Evolutionary conservation across 2,113 vertebrate genomes (phyloP), one percentile per base, ranked within the genome.

Genomic region (Madoqua kirkii): DNA sequence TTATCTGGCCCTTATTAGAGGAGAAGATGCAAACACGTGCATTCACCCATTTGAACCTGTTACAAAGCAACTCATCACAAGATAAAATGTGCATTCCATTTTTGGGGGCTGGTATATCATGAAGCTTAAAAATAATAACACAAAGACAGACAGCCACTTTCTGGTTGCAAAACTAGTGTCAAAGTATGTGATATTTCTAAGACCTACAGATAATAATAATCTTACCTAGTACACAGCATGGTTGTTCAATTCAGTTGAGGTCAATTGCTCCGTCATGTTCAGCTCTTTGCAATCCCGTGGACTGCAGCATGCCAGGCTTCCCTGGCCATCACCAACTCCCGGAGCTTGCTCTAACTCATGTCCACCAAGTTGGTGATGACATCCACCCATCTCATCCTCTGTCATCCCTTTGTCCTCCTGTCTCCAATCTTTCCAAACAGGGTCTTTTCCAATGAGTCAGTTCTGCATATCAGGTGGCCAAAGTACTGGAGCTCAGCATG

Each of bases 221-320:
- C 13, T 76, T 64, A 43, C 13, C 8, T 40, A 55, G 11, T 21
- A 60, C 12, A 36, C 11, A 40, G 52, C 1, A 3, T 13, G 52
- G 3, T 60, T 19, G 33, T 71, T 43, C 36, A 74, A 21, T 40
- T 74, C 67, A 74, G 11, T 25, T 74, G 3, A 74, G 67, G 10
- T 43, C 36, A 74, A 3, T 43, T 0, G 0, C 71, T 74, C 21
- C 43, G 21, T 13, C 1, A 3, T 25, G 36, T 43, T 25, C 21
- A 14, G 1, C 3, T 74, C 21, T 74, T 25, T 25, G 5, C 71
- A 43, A 1, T 7, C 21, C 3, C 11, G 25, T 3, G 11, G 11
- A 74, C 36, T 43, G 11, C 36, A 74, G 11, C 5, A 74, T 13
- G 36, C 3, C 36, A 74, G 21, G 11, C 71, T 43, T 74, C 71